phyloP scores from a whole-genome alignment of 2,113 vertebrate genomes.

The Alligator sinensis region DNA sequence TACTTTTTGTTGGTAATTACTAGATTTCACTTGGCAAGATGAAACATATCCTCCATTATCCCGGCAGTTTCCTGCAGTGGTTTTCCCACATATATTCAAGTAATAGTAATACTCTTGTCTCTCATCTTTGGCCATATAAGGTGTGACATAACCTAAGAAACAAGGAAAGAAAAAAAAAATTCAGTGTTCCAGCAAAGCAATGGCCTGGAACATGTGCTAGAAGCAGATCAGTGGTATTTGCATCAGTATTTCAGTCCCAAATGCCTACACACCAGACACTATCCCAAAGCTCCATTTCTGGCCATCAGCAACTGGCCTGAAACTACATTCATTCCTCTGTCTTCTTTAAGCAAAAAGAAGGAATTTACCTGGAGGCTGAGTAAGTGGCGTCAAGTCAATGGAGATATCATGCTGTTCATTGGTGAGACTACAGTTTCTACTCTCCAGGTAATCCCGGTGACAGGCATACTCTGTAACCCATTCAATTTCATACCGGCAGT shows the following conservation, averaged over 20 bases:
- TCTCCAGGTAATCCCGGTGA: conserved; percentile 94
- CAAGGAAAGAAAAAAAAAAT: not conserved
- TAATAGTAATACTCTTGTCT: conserved; percentile 86
- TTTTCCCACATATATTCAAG: conserved; percentile 87
- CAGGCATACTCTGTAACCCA: conserved; percentile 97
- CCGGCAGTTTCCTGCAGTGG: conserved; percentile 62
- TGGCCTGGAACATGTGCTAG: not conserved
- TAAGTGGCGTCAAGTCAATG: conserved; percentile 89
- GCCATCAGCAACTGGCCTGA: not conserved
- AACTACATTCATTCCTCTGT: not conserved
- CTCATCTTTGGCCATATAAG: conserved; percentile 76
- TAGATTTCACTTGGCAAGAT: conserved; percentile 87
- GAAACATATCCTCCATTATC: conserved; percentile 60
- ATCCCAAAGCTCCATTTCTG: not conserved
- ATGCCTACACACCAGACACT: not conserved
- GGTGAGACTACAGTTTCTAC: conserved; percentile 83
- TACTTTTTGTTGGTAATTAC: conserved; percentile 64
- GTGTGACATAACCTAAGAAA: conserved; percentile 43
- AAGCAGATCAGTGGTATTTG: not conserved
- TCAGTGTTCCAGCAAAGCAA: not conserved
- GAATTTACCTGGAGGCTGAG: conserved; percentile 71
- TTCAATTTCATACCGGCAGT: conserved; percentile 93
- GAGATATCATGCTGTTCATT: conserved; percentile 88
- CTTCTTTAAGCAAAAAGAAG: not conserved
- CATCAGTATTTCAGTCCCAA: not conserved